Evolutionary conservation across 2,797 vertebrate genomes (phyloP), one percentile per base, ranked within the genome.

Genomic region (Enteromius treurensis): DNA sequence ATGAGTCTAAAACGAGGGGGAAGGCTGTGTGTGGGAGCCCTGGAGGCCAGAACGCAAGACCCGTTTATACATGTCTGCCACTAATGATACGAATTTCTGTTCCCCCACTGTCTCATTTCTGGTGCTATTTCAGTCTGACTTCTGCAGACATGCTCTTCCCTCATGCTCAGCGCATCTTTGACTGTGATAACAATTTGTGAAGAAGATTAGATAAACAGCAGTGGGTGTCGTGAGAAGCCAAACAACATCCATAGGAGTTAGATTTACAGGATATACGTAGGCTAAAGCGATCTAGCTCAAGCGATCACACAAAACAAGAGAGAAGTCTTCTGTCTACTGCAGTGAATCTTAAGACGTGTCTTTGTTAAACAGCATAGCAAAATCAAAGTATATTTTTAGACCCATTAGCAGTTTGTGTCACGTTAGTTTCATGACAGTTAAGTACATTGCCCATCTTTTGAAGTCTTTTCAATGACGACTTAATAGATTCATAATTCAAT

Each of bases 61-160:
- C 69, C 40, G 86, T 85, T 87, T 85, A 81, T 85, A 91, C 90
- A 81, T 70, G 91, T 86, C 87, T 68, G 80, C 84, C 83, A 90
- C 86, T 90, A 83, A 88, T 82, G 86, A 89, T 86, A 89, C 90
- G 87, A 89, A 90, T 90, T 89, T 87, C 1, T 34, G 86, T 80
- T 89, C 82, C 80, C 84, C 81, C 83, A 82, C 77, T 65, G 73
- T 58, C 86, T 87, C 17, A 80, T 76, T 87, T 84, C 68, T 87
- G 68, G 42, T 34, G 5, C 60, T 64, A 74, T 85, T 75, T 80
- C 67, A 69, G 68, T 84, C 81, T 69, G 85, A 45, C 77, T 82
- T 62, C 73, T 77, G 64, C 70, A 79, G 70, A 83, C 84, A 81
- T 87, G 51, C 81, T 86, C 84, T 85, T 69, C 76, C 51, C 85